Conservation (phyloP, 2,113 vertebrate species). For the Halcyon malimbica region DNA sequence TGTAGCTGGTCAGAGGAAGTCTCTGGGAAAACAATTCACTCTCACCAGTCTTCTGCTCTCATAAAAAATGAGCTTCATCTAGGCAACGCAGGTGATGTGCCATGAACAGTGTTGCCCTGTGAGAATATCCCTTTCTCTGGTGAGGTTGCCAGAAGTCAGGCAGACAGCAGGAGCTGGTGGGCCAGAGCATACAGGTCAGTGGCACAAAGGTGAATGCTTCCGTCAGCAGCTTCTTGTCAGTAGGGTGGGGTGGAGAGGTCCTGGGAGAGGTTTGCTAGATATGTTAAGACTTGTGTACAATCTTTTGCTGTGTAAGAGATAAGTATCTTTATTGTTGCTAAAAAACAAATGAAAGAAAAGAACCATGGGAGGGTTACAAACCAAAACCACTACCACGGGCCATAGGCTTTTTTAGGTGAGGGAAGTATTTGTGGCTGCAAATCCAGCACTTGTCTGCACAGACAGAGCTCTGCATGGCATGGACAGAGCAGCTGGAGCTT, state of each 20-base stretch:
- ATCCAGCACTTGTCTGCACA: neutral
- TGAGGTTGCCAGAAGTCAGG: neutral
- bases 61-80: neutral
- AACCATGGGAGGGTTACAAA: neutral
- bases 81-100: neutral
- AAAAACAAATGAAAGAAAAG: neutral
- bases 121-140: neutral
- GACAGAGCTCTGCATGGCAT: neutral
- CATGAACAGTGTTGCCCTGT: neutral
- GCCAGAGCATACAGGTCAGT: neutral
- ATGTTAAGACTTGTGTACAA: neutral
- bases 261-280: neutral
- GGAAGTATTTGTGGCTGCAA: neutral
- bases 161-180: neutral
- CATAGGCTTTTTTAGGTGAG: neutral
- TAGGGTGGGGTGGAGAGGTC: neutral
- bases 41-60: neutral
- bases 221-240: neutral
- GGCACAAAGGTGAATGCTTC: neutral
- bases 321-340: neutral
- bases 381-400: fast-evolving
- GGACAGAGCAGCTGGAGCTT: neutral
- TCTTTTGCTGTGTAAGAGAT: neutral
- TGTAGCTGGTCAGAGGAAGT: neutral
- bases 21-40: neutral